Base-by-base conservation (phyloP, 2,797 vertebrate species). In the Setipinna tenuifilis region DNA sequence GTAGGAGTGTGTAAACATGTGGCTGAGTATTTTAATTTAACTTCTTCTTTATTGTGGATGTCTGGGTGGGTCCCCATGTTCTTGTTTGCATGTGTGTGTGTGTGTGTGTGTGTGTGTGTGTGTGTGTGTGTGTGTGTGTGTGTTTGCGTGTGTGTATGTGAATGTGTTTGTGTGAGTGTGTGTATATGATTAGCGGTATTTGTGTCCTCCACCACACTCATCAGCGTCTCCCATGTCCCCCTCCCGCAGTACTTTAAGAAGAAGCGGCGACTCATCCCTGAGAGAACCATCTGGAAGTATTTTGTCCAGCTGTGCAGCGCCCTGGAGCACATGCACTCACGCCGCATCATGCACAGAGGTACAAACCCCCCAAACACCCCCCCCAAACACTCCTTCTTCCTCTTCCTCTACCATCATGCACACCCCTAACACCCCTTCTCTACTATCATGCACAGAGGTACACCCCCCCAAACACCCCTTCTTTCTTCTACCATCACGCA, bases 321-420 rank as follows among this genome's bases (percentile, higher is more conserved):
- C 0, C 94, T 97, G 87, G 96, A 97, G 88, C 96, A 97, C 94
- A 97, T 97, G 96, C 96, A 97, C 88, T 97, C 96, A 62, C 96
- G 96, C 90, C 94, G 96, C 84, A 95, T 97, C 90, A 97, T 97
- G 96, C 96, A 97, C 92, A 94, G 96, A 94, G 96, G 96, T 97
- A 95, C 92, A 19, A 3, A 50, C 23, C 3, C 48, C 54, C 48
- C 12, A 41, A 5, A 5, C 5, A 41, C 35, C 35, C 35, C 35
- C 35, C 35, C 35, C 35, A 2, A 41, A 41, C 35, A 41, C 35
- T 5, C 35, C 35, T 41, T 41, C 35, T 41, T 41, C 35, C 35
- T 41, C 35, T 14, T 54, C 50, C 50, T 10, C 50, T 54, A 14
- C 14, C 50, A 54, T 28, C 44, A 84, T 10, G 59, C 68, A 58